These are phyloP conservation scores for Brachypodius melanocephalos DNA, from an alignment of 2,113 vertebrate species.

Conservation along the genomic window DNA sequence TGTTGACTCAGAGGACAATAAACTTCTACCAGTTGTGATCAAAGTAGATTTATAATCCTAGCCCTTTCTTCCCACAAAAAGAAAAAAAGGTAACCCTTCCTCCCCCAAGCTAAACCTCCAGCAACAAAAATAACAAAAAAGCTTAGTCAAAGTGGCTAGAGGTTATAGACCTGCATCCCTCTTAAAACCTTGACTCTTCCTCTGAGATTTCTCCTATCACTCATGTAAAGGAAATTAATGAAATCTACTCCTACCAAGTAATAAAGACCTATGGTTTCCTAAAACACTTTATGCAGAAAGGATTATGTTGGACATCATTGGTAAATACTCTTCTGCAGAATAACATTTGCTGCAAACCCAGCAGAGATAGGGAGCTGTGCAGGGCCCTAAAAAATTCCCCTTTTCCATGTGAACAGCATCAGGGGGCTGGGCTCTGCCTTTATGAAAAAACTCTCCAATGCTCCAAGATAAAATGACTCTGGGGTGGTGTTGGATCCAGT, in stretches of 20 bases:
- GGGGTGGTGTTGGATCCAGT: not conserved
- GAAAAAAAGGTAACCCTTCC: not conserved
- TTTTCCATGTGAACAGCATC: not conserved
- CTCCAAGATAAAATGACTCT: not conserved
- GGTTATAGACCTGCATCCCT: not conserved
- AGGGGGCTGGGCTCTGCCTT: not conserved
- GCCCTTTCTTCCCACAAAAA: not conserved
- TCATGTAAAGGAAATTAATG: not conserved
- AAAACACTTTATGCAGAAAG: not conserved
- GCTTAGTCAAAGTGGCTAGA: not conserved
- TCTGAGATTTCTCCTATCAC: not conserved
- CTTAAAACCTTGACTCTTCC: not conserved
- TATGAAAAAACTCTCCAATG: not conserved
- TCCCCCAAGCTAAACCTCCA: not conserved
- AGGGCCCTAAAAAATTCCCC: not conserved
- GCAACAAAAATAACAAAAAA: not conserved
- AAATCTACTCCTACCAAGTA: not conserved
- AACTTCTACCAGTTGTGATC: not conserved
- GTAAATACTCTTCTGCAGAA: not conserved
- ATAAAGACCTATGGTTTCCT: not conserved
- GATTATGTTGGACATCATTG: not conserved
- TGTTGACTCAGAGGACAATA: not conserved
- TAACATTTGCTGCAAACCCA: not conserved
- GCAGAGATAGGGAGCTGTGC: rapidly evolving
- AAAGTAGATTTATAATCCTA: not conserved